Percentiles rank a stretch among this genome's conserved stretches.
phyloP scores from a whole-genome alignment of 1,140 invertebrate genomes.

The Drosophila kohkoa region DNA sequence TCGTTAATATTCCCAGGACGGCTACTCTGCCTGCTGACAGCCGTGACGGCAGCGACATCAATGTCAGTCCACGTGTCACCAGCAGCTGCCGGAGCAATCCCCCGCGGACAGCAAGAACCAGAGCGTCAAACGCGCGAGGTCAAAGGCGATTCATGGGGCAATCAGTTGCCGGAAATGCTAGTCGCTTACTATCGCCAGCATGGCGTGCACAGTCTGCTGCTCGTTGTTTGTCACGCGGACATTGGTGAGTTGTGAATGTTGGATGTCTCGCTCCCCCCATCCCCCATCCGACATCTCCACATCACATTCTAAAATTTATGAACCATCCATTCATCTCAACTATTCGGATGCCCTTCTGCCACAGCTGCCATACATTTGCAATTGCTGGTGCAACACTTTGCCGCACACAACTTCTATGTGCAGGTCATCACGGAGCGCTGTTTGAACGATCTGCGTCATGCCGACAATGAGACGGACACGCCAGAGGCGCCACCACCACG shows the following conservation, averaged over 20 bases:
- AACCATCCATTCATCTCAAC: conserved; percentile 10
- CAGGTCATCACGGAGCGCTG: conserved; percentile 64
- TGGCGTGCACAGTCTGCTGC: conserved; percentile 75
- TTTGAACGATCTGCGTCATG: conserved; percentile 56
- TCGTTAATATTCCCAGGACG: conserved; percentile 72
- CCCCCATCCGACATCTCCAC: neutral
- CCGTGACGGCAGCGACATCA: conserved; percentile 39
- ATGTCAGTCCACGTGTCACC: conserved; percentile 59
- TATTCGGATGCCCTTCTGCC: neutral
- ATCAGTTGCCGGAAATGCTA: conserved; percentile 81
- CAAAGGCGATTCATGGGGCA: conserved; percentile 59
- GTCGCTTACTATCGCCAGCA: conserved; percentile 80
- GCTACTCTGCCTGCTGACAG: conserved; percentile 33
- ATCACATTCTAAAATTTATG: conserved; percentile 38
- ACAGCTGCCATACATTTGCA: conserved; percentile 49
- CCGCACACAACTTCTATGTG: conserved; percentile 67
- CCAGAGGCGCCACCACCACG: conserved; percentile 59
- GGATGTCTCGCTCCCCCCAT: neutral
- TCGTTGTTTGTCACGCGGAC: conserved; percentile 79
- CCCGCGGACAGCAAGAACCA: conserved; percentile 29
- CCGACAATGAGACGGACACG: conserved; percentile 39
- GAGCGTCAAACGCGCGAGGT: conserved; percentile 19
- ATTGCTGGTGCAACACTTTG: conserved; percentile 57
- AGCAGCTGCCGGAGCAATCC: conserved; percentile 58
- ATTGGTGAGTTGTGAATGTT: conserved; percentile 62